Base-by-base conservation (phyloP, 2,113 vertebrate species). In the Daphoenositta chrysoptera region DNA sequence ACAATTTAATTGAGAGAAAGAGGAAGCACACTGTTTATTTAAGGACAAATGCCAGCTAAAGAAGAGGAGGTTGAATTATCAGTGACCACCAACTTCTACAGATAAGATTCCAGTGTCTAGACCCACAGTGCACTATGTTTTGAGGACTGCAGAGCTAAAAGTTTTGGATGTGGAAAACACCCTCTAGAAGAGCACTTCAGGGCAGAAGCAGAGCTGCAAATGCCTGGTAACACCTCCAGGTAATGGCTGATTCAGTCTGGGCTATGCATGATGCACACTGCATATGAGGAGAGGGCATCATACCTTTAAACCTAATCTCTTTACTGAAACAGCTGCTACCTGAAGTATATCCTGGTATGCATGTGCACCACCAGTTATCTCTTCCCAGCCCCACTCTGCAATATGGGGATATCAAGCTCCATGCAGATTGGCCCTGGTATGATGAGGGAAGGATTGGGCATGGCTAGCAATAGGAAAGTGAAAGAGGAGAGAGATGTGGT, bases 1-100 rank as follows among this genome's bases (percentile, higher is more conserved):
- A 50, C 64, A 75, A 85, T 60, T 71, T 94, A 90, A 90, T 63
- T 86, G 72, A 65, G 76, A 92, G 33, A 69, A 87, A 87, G 66
- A 88, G 95, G 94, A 97, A 94, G 70, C 61, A 53, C 47, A n/a
- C 33, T 89, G 80, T 89, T 94, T 94, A 86, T 91, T 94, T 92
- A 95, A 80, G 40, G 61, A 71, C 84, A 95, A 84, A 95, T 87
- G 83, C 57, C 93, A 92, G 73, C 57, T 79, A 82, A 89, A 94
- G 56, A 81, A 71, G 65, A 84, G 30, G 53, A 94, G 65, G 37
- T 27, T 86, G 50, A 92, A 78, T 83, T 81, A 87, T 60, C 72
- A 78, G 50, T 78, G 44, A 78, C 33, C 51, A 90, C 13, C 56
- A 64, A 72, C 71, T 88, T 80, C 51, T 47, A 83, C 30, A 92